A percentile compares a stretch with the other conserved stretches of the same genome.
These are phyloP conservation scores for Orthosia gothica DNA, from an alignment of 2,888 invertebrate species.

Conservation along the genomic window DNA sequence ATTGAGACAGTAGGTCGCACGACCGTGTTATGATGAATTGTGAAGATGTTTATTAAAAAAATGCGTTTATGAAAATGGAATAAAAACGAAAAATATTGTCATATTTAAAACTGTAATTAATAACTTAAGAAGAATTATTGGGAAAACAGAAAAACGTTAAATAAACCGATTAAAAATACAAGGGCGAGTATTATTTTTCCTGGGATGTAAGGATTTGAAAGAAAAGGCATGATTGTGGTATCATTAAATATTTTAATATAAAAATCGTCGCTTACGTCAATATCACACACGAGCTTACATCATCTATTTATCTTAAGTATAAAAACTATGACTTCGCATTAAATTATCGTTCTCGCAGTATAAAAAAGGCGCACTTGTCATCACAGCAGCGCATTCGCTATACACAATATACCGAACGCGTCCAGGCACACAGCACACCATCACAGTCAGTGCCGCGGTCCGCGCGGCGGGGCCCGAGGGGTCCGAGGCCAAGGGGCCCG, in stretches of 20 bases:
- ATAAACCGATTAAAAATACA: conserved; percentile 91
- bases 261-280: conserved; percentile 89
- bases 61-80: conserved; percentile 91
- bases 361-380: conserved; percentile 86
- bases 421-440: conserved; percentile 84
- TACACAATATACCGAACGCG: conserved; percentile 87
- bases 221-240: conserved; percentile 62
- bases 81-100: conserved; percentile 91
- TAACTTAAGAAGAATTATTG: conserved; percentile 91
- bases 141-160: conserved; percentile 90
- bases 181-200: conserved; percentile 82
- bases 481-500: conserved; percentile 6
- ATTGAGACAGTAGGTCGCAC: conserved; percentile 91
- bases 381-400: conserved; percentile 87
- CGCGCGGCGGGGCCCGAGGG: conserved; percentile 62
- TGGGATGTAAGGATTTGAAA: conserved; percentile 36
- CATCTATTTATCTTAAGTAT: conserved; percentile 91
- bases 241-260: conserved; percentile 89
- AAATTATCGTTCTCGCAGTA: conserved; percentile 89
- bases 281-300: conserved; percentile 91
- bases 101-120: conserved; percentile 91
- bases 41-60: conserved; percentile 91
- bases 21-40: conserved; percentile 91
- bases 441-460: conserved; percentile 88
- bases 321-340: conserved; percentile 91